These are phyloP conservation scores for Grus americana DNA, from an alignment of 2,113 vertebrate species.

Conservation along the genomic window DNA sequence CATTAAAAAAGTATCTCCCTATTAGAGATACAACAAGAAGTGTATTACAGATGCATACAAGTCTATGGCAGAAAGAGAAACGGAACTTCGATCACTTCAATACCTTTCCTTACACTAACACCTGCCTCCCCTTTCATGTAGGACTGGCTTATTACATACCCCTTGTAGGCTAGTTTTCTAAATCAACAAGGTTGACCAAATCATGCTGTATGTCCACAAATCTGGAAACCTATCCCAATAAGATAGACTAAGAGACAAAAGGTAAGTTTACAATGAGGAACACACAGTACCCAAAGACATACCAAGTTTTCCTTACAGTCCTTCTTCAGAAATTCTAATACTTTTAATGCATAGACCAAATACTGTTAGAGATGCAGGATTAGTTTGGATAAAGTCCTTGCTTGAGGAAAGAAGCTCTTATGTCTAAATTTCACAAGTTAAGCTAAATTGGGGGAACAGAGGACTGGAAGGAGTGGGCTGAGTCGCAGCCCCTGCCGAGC, in stretches of 20 bases:
- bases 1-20: background rate
- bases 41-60: background rate
- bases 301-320: background rate
- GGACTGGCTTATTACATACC: background rate
- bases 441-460: background rate
- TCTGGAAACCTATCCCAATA: background rate
- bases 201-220: background rate
- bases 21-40: background rate
- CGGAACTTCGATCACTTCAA: background rate
- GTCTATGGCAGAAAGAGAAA: background rate
- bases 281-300: background rate
- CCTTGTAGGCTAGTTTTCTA: background rate
- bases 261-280: background rate
- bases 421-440: background rate
- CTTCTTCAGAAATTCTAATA: background rate
- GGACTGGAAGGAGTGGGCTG: background rate
- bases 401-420: background rate
- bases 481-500: fast-evolving
- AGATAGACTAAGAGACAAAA: background rate
- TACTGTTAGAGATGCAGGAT: background rate
- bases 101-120: background rate
- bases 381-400: background rate
- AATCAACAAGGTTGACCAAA: background rate
- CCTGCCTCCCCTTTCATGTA: background rate
- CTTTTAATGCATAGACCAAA: background rate